Evolutionary conservation across 1,140 invertebrate species (phyloP), one percentile per base, ranked within the genome.

Genomic region (Nebria ingens): DNA sequence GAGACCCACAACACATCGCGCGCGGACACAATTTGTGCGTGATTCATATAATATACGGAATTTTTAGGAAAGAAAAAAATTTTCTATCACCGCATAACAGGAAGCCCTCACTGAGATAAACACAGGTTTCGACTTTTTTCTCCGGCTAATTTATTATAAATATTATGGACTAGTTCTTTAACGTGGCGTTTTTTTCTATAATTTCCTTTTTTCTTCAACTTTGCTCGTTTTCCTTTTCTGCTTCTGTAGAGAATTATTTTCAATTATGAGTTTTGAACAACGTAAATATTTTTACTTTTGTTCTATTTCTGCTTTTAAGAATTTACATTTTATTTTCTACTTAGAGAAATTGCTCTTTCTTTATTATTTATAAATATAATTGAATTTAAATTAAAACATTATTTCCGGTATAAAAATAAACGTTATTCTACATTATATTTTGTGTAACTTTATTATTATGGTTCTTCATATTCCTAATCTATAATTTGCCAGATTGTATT

Each of bases 41-140:
- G 40, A 45, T 45, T 45, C 40, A 45, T 45, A n/a, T n/a, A n/a
- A n/a, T n/a, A n/a, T n/a, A 12, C 40, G 40, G 40, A 45, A 45
- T 45, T 45, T 45, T 45, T 9, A 17, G 17, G 17, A 17, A 17
- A 45, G 17, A 45, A 34, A 34, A 34, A 34, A 34, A 34, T 34
- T 45, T 45, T 45, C 40, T 45, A 45, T 45, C 40, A 45, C 40
- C 40, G 17, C 40, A 45, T 9, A 45, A 45, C 40, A 45, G 40
- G 40, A 45, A 45, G 40, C 40, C 40, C 17, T 45, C 17, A 17
- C 40, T 17, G 9, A 45, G 40, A 12, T 45, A 45, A 45, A 45
- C 40, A 45, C 17, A 45, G 40, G 40, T 45, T 45, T 17, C 15
- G 17, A 45, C 9, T 45, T 45, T 34, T 45, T 45, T 45, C 40